These are phyloP conservation scores for Saguinus midas DNA, from an alignment of 2,113 vertebrate genomes.

Conservation along the genomic window DNA sequence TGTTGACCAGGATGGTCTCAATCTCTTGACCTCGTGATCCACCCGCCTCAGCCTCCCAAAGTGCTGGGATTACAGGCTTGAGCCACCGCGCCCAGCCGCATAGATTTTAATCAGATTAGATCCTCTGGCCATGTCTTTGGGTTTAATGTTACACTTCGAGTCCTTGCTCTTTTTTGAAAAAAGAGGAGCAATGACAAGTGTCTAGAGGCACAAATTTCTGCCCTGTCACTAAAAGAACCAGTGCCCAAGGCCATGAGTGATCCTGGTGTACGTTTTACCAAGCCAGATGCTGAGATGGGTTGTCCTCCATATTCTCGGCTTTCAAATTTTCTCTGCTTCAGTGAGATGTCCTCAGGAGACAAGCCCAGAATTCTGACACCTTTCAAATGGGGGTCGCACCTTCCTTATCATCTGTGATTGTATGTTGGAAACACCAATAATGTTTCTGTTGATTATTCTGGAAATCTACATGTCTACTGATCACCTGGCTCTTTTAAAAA, in stretches of 20 bases:
- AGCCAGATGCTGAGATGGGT: neutral
- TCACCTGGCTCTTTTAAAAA: neutral
- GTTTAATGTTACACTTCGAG: neutral
- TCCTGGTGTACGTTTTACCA: accelerated
- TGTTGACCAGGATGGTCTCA: too few species aligned
- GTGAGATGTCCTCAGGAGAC: neutral
- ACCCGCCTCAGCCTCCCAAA: too few species aligned
- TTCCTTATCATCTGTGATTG: neutral
- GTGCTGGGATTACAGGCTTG: too few species aligned
- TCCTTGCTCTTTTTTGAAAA: neutral
- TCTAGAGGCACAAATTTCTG: neutral
- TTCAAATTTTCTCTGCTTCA: neutral
- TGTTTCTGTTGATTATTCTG: neutral
- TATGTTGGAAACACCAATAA: neutral
- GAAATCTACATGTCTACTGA: neutral
- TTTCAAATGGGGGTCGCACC: neutral
- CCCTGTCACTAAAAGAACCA: neutral
- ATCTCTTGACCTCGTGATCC: too few species aligned
- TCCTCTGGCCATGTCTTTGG: neutral
- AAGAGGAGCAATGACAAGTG: neutral
- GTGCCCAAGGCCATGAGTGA: accelerated
- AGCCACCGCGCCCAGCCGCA: too few species aligned
- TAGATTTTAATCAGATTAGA: accelerated
- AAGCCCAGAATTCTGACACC: neutral
- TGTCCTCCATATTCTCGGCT: accelerated